Percentiles rank a stretch among this genome's conserved stretches.
These are phyloP conservation scores for Elysia chlorotica DNA, from an alignment of 1,140 invertebrate genomes.

Conservation along the genomic window DNA sequence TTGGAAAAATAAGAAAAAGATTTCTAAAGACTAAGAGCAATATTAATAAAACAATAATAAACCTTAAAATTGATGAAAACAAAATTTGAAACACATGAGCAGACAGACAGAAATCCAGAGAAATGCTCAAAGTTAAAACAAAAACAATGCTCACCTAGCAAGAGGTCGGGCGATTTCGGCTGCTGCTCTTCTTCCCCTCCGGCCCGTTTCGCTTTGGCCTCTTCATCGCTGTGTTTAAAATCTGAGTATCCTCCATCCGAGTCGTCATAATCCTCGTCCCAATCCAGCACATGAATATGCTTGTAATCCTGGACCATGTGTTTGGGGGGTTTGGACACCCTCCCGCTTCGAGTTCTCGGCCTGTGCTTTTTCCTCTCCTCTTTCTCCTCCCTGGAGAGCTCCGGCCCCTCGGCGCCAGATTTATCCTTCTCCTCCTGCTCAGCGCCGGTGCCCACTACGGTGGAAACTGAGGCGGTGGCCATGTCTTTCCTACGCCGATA, in stretches of 20 bases:
- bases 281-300: constrained; percentile 69
- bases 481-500: constrained; percentile 42
- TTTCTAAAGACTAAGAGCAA: no score
- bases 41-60: no score
- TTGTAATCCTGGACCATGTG: constrained; percentile 75
- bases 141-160: constrained; percentile 17
- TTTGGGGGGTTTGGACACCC: constrained; percentile 71
- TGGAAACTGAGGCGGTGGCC: neutral
- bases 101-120: no score
- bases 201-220: constrained; percentile 40
- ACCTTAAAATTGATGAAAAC: no score
- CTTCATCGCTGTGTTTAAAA: constrained; percentile 66
- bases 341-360: constrained; percentile 68
- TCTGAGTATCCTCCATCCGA: constrained; percentile 74
- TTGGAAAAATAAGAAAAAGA: no score
- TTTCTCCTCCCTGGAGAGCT: constrained; percentile 64
- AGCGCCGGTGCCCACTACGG: constrained; percentile 33
- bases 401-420: constrained; percentile 40
- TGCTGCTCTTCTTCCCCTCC: constrained; percentile 14
- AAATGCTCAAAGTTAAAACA: no score
- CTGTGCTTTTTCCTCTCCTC: constrained; percentile 68
- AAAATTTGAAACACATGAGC: no score
- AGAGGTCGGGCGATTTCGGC: constrained; percentile 3
- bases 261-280: constrained; percentile 69
- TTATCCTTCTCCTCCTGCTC: constrained; percentile 57